A percentile compares a stretch with the other conserved stretches of the same genome.
Conservation (phyloP, 2,797 vertebrate genomes). For the Saxicola maurus region DNA sequence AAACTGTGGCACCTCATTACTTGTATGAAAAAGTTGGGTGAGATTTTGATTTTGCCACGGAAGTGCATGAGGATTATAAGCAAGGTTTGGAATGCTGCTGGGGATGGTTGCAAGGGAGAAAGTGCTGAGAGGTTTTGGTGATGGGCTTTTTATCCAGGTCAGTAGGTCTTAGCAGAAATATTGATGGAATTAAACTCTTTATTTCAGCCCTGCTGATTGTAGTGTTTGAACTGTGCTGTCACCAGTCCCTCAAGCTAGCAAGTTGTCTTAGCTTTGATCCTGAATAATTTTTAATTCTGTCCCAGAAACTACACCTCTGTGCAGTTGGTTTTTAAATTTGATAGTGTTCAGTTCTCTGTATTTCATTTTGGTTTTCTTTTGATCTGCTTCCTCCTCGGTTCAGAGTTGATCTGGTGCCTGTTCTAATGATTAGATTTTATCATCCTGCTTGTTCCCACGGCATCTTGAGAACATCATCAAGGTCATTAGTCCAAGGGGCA, state of each 20-base stretch:
- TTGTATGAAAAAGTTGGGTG: background rate
- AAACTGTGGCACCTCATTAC: background rate
- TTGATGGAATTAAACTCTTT: background rate
- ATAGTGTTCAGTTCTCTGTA: background rate
- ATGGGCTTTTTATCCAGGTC: background rate
- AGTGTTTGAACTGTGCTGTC: background rate
- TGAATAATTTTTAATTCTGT: background rate
- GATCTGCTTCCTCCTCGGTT: background rate
- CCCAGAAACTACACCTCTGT: background rate
- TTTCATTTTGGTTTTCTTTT: constrained; percentile 17
- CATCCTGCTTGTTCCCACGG: background rate
- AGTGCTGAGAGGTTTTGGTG: background rate
- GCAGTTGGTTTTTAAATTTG: background rate
- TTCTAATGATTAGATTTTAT: constrained; percentile 30
- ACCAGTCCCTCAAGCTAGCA: background rate
- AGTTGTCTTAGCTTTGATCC: background rate
- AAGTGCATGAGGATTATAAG: background rate
- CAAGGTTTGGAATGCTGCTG: background rate
- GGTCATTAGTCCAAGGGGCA: constrained; percentile 14
- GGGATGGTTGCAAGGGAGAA: background rate
- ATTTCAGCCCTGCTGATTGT: background rate
- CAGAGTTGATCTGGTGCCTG: background rate
- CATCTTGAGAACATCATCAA: background rate
- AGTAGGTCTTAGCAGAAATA: background rate
- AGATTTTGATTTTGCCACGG: background rate